Evolutionary conservation across 2,797 vertebrate species (phyloP).

Genomic region (Furcifer pardalis): DNA sequence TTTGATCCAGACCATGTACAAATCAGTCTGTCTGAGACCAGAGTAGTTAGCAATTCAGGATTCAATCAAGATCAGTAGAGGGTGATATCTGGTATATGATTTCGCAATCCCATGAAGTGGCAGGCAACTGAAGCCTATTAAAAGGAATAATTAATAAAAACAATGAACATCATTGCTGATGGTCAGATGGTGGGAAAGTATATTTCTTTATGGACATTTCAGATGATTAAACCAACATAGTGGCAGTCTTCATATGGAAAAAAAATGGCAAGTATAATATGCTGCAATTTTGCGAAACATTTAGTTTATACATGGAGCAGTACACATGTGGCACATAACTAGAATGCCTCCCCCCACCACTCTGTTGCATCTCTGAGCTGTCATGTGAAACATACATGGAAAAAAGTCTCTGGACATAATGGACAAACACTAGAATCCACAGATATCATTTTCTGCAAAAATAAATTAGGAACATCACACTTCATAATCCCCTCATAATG

Average conservation of each 20-base stretch:
- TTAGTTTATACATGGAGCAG: too few species aligned
- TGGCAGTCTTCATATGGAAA: too few species aligned
- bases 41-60: too few species aligned
- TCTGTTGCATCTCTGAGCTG: too few species aligned
- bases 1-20: too few species aligned
- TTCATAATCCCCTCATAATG: background rate
- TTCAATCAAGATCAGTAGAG: too few species aligned
- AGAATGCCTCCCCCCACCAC: too few species aligned
- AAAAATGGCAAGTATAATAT: too few species aligned
- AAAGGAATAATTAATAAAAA: background rate
- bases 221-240: background rate
- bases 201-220: background rate
- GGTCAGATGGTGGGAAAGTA: background rate
- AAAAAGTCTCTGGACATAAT: background rate
- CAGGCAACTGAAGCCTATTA: background rate
- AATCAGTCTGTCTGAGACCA: too few species aligned
- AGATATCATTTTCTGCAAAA: slow-evolving; percentile 8
- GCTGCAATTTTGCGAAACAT: too few species aligned
- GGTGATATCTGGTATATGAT: too few species aligned
- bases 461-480: background rate
- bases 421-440: background rate
- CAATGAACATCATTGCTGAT: background rate
- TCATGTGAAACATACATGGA: background rate
- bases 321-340: too few species aligned
- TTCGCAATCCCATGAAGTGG: background rate